Conservation (phyloP, 2,888 invertebrate genomes). For the Sacculina carcini region DNA sequence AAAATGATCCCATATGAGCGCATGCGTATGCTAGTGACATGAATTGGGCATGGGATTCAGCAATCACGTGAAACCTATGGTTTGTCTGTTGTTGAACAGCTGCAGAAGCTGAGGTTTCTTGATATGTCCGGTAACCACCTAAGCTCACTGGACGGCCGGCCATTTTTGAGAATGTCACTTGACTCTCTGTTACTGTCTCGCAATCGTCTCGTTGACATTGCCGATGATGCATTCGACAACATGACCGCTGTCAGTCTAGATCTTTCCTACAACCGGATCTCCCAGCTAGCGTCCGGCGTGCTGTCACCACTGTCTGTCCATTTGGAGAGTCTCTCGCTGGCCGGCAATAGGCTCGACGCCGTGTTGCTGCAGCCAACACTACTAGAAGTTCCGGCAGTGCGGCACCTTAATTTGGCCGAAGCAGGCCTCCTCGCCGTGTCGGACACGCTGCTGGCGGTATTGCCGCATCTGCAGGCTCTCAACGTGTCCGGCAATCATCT, state of each 20-base stretch:
- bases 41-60: too few relatives aligned
- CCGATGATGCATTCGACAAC: conserved; percentile 43
- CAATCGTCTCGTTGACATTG: conserved; percentile 45
- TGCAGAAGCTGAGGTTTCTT: conserved; percentile 12
- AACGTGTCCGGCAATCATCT: conserved; percentile 16
- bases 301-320: conserved; percentile 1
- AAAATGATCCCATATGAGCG: too few relatives aligned
- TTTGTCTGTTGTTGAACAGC: conserved; percentile 7
- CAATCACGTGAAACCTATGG: too few relatives aligned
- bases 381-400: conserved; percentile 6
- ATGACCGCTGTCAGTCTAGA: conserved; percentile 39
- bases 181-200: conserved; percentile 33
- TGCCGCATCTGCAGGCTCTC: conserved; percentile 14
- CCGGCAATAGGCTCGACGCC: conserved; percentile 11
- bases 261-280: conserved; percentile 44
- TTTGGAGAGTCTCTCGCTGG: conserved; percentile 10
- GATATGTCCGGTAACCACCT: conserved; percentile 48
- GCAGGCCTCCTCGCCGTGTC: conserved; percentile 8
- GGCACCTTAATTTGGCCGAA: conserved; percentile 11
- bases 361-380: conserved; percentile 9
- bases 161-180: conserved; percentile 21
- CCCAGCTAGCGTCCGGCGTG: conserved; percentile 4
- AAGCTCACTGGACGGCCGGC: conserved; percentile 26
- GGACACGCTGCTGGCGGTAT: not conserved
- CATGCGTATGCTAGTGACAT: too few relatives aligned